Base-by-base conservation (phyloP, 2,797 vertebrate genomes). In the Streptopelia turtur region DNA sequence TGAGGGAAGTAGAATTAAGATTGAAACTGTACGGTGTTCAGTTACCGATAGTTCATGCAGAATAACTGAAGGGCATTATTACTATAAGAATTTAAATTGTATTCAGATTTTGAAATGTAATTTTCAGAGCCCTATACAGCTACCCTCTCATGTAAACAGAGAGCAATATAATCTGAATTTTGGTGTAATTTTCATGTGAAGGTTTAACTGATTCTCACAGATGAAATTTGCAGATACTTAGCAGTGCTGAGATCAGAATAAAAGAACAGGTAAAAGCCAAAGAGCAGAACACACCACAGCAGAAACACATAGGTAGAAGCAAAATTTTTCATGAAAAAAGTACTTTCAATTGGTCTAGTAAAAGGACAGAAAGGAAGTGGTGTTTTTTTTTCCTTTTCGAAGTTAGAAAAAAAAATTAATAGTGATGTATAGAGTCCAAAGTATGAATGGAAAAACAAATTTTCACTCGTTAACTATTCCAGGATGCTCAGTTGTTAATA, bases 211-310 rank as follows among this genome's bases (percentile, higher is more conserved):
- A 37, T 81, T 18, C 13, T 77, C 16, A 66, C 2, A 60, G 24
- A n/a, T 10, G 49, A 86, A 86, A 31, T 9, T 30, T 25, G 49
- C 12, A 55, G 13, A 61, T 24, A 56, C 8, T 64, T 24, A 63
- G 13, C 11, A 72, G 2, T 28, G 5, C 22, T 53, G 31, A 75
- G 7, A 43, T 30, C 9, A 59, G 25, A 71, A 60, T 25, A 0
- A 57, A n/a, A 66, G 37, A 65, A 21, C 5, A 69, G 5, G 4
- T 72, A 24, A 88, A 65, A 64, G 8, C 7, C 7, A 72, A 52
- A 0, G 1, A 47, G 12, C 4, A 41, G n/a, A 66, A 50, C 4
- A 79, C 5, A 41, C 4, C 3, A 22, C 4, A 65, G 7, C 10
- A 57, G 23, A 83, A 77, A 65, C 13, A 65, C 14, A 9, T 0